phyloP scores from a whole-genome alignment of 2,888 invertebrate genomes.

The Drosophila dives region DNA sequence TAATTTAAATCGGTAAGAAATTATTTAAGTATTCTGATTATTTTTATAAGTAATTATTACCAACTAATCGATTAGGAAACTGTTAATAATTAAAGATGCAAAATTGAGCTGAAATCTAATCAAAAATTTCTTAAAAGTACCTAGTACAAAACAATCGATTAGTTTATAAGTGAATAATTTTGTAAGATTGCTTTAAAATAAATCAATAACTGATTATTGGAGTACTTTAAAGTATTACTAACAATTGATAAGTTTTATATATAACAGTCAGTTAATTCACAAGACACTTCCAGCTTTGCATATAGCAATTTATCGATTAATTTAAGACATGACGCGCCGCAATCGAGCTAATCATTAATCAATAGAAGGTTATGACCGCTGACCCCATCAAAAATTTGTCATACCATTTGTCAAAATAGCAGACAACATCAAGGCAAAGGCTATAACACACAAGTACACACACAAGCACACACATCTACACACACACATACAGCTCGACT shows the following conservation, averaged over 20 bases:
- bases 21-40: background rate
- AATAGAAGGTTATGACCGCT: conserved; percentile 24
- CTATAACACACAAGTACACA: background rate
- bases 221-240: too few relatives aligned
- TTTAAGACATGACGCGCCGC: background rate
- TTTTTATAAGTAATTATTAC: background rate
- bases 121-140: too few relatives aligned
- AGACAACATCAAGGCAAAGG: conserved; percentile 39
- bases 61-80: background rate
- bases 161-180: too few relatives aligned
- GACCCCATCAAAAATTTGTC: conserved; percentile 35
- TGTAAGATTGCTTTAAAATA: too few relatives aligned
- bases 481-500: conserved; percentile 13
- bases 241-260: too few relatives aligned
- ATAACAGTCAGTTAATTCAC: background rate
- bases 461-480: conserved; percentile 9
- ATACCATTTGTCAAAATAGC: conserved; percentile 59
- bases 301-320: conserved; percentile 37
- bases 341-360: conserved; percentile 47
- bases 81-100: background rate
- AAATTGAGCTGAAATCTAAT: too few relatives aligned
- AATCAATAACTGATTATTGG: too few relatives aligned
- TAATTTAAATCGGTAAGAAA: background rate
- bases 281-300: conserved; percentile 1
- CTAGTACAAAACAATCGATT: background rate